Base-by-base conservation (phyloP, 1,140 invertebrate species). In the Oscheius sp. region DNA sequence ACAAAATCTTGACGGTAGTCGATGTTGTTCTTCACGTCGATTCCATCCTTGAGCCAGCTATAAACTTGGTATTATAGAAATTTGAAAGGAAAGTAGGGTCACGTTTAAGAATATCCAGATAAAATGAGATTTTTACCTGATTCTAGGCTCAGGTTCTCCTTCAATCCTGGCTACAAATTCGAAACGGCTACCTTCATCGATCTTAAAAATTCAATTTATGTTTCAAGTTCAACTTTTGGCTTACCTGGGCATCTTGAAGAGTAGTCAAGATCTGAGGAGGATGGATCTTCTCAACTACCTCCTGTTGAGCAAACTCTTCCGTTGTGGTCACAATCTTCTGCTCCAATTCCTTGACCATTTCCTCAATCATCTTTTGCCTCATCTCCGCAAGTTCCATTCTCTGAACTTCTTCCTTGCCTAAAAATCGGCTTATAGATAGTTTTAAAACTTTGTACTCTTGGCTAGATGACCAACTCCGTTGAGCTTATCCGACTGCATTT, bases 41-140 rank as follows among this genome's bases (percentile, higher is more conserved):
- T 89, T 38, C 91, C 91, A 85, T 97, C 94, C 78, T 91, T 90
- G 78, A 90, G 91, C 94, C 94, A 97, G 80, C 89, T n/a, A n/a
- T n/a, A n/a, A n/a, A 10, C 52, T 55, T 20, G 31, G 7, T 7
- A 55, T 55, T 7, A 55, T 29, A 55, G 31, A 55, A n/a, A 55
- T 7, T 10, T 10, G 3, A 26, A 55, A 26, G 3, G 3, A 26
- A 26, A 26, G 20, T 26, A 55, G 4, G 4, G 4, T 55, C 31
- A 26, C 52, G 3, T 26, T 10, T 26, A 20, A 55, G 20, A 10
- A 55, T 55, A 4, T 55, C 4, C 20, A 55, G 31, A 20, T 10
- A 55, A n/a, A 10, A 10, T 26, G 20, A 20, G n/a, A n/a, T n/a
- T n/a, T n/a, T n/a, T n/a, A n/a, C n/a, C n/a, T 90, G 3, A 95